Conservation (phyloP, 2,113 vertebrate species). For the Herpailurus yagouaroundi region DNA sequence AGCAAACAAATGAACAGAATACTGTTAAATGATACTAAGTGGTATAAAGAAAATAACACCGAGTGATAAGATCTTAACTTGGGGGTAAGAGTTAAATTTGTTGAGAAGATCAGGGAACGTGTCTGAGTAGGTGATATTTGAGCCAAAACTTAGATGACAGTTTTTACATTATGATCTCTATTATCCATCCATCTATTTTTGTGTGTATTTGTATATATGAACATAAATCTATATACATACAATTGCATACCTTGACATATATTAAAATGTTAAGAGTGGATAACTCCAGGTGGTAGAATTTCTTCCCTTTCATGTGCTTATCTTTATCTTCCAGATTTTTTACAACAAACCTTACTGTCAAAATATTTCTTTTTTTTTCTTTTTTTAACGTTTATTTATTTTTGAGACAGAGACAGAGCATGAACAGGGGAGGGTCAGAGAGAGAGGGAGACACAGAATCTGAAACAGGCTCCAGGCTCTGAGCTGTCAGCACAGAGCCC, state of each 20-base stretch:
- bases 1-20: constrained; percentile 29
- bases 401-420: no score
- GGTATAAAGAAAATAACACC: constrained; percentile 16
- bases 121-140: neutral
- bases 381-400: no score
- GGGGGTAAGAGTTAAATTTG: neutral
- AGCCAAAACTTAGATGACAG: neutral
- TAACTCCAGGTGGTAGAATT: neutral
- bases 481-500: no score
- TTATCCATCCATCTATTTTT: neutral
- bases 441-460: no score
- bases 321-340: constrained; percentile 27
- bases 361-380: neutral
- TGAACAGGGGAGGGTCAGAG: no score
- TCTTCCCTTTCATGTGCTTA: neutral
- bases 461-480: no score
- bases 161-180: neutral
- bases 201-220: neutral
- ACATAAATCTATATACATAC: neutral
- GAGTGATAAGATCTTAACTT: constrained; percentile 14
- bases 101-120: neutral
- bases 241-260: neutral
- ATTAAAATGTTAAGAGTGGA: neutral
- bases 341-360: neutral
- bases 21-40: neutral